Percentiles rank a stretch among this genome's conserved stretches.
Conservation (phyloP, 2,113 vertebrate species). For the Nettapus auritus region DNA sequence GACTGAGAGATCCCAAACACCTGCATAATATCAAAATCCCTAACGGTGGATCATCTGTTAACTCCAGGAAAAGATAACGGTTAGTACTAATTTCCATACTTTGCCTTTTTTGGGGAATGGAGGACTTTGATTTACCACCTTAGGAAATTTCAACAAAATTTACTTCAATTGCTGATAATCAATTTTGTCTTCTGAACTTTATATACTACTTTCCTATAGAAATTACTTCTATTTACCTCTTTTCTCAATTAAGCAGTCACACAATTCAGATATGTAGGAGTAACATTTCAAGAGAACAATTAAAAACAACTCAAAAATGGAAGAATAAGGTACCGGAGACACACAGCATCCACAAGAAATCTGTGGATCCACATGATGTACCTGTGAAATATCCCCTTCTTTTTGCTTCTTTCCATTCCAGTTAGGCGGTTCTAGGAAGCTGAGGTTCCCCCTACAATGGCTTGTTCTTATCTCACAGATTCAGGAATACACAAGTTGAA, state of each 20-base stretch:
- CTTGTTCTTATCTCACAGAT: constrained; percentile 25
- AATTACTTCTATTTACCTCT: not conserved
- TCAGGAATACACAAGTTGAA: constrained; percentile 26
- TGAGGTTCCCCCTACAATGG: not conserved
- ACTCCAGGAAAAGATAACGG: not conserved
- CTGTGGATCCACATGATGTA: not conserved
- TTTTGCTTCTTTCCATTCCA: not conserved
- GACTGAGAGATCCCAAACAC: not conserved
- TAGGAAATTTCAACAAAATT: not conserved
- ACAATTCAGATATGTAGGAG: not conserved
- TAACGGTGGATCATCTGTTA: not conserved
- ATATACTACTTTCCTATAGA: not conserved
- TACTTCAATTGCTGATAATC: not conserved
- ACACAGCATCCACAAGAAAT: not conserved
- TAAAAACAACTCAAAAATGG: not conserved
- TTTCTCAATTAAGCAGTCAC: not conserved
- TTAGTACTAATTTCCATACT: not conserved
- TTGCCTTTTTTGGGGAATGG: not conserved
- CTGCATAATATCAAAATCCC: not conserved
- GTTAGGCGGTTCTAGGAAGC: not conserved
- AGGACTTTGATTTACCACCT: not conserved
- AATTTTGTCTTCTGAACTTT: not conserved
- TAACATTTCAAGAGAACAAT: not conserved
- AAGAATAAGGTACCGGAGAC: not conserved
- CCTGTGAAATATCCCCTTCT: not conserved